Evolutionary conservation across 2,797 vertebrate genomes (phyloP).

Genomic region (Eidolon dupreanum): DNA sequence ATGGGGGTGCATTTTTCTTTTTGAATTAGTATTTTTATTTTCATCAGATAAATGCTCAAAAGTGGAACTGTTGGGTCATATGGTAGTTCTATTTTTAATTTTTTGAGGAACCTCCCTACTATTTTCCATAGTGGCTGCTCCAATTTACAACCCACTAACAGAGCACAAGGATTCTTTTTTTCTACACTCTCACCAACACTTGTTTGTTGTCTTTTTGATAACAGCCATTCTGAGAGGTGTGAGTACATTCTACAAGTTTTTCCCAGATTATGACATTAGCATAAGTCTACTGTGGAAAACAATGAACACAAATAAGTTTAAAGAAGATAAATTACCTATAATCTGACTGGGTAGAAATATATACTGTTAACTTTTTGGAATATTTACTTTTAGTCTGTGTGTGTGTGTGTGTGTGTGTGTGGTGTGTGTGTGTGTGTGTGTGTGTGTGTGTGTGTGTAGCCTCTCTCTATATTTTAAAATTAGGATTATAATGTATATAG

Average conservation of each 20-base stretch:
- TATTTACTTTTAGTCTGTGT: background rate
- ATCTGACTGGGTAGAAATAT: background rate
- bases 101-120: background rate
- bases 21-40: background rate
- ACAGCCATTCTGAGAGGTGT: background rate
- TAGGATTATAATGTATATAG: background rate
- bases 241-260: background rate
- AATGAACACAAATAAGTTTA: background rate
- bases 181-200: background rate
- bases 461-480: background rate
- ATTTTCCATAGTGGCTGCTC: background rate
- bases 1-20: background rate
- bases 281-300: background rate
- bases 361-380: background rate
- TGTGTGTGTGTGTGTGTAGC: too few species aligned
- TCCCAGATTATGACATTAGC: background rate
- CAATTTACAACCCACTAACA: background rate
- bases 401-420: too few species aligned
- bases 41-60: background rate
- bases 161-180: background rate
- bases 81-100: background rate
- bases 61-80: background rate
- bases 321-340: background rate
- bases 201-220: background rate
- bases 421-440: too few species aligned